A percentile compares a stretch with the other conserved stretches of the same genome.
These are phyloP conservation scores for Lepetodrilus schrolli DNA, from an alignment of 2,888 invertebrate species.

Conservation along the genomic window DNA sequence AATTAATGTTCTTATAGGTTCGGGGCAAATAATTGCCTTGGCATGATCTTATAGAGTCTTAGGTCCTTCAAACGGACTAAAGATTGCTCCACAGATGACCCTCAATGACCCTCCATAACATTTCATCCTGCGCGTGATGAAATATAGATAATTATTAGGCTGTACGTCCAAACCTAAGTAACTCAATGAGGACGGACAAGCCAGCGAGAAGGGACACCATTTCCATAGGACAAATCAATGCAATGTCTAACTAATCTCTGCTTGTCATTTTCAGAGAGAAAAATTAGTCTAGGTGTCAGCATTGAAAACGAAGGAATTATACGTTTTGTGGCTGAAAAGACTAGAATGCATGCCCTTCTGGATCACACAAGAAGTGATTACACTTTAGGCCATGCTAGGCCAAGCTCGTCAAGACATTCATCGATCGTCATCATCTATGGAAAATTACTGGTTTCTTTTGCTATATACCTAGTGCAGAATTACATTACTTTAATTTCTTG, in stretches of 20 bases:
- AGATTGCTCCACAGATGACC: slow-evolving; percentile 4
- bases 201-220: slow-evolving; percentile 5
- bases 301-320: slow-evolving; percentile 19
- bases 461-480: slow-evolving; percentile 12
- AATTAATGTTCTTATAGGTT: slow-evolving; percentile 33
- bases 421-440: neutral
- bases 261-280: slow-evolving; percentile 20
- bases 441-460: slow-evolving; percentile 22
- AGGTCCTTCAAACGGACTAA: slow-evolving; percentile 18
- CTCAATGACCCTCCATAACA: neutral
- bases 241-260: slow-evolving; percentile 22
- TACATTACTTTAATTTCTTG: slow-evolving; percentile 23
- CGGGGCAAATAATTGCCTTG: slow-evolving; percentile 27
- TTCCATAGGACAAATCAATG: slow-evolving; percentile 12
- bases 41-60: slow-evolving; percentile 25
- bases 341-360: slow-evolving; percentile 1
- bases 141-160: slow-evolving; percentile 28
- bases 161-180: neutral
- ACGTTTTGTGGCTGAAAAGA: slow-evolving; percentile 23
- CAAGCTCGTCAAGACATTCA: neutral
- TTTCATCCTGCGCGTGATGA: slow-evolving; percentile 1
- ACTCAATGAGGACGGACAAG: slow-evolving; percentile 10
- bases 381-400: slow-evolving; percentile 1
- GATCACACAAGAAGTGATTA: slow-evolving; percentile 24
- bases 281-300: slow-evolving; percentile 26